Evolutionary conservation across 2,113 vertebrate species (phyloP), one percentile per base, ranked within the genome.

Genomic region (Anseranas semipalmata): DNA sequence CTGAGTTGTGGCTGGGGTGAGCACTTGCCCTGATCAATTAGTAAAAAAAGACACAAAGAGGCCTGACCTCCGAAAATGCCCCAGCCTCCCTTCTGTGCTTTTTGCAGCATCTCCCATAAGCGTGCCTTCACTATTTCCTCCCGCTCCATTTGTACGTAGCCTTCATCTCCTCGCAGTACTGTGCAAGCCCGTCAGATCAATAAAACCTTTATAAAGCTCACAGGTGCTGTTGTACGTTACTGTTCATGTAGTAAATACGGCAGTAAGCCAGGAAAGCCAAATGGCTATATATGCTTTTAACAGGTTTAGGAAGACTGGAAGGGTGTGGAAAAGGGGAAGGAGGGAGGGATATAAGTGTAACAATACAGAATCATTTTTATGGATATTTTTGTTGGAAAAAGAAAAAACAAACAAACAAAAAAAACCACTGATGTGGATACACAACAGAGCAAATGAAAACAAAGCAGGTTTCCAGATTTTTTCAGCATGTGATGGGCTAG

Each of bases 141-240:
- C 63, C 6, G 15, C 39, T 88, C 53, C 13, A 0, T 68, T 73
- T 87, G 66, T 74, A 73, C 8, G 1, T 94, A 16, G 48, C 77
- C 55, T 63, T 89, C 4, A 0, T 43, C 75, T 88, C 62, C 7
- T 0, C 6, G n/a, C 62, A 91, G n/a, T 15, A 85, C 89, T 32
- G 46, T 19, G 8, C 53, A 37, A 96, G 82, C 24, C 82, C 88
- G 67, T 74, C 90, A 85, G 71, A 93, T 96, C 93, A 96, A 96
- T 95, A 89, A 95, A 80, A 90, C 85, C 76, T 96, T 95, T 91
- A 89, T 96, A 91, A 95, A 92, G 74, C 72, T 90, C 93, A 87
- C 90, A 94, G 94, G 94, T 97, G 93, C 93, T 68, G 66, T 68
- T 96, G 89, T 86, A 78, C 67, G 24, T 79, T 52, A 68, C 87